phyloP scores from a whole-genome alignment of 2,113 vertebrate species.

The Callipepla californica region DNA sequence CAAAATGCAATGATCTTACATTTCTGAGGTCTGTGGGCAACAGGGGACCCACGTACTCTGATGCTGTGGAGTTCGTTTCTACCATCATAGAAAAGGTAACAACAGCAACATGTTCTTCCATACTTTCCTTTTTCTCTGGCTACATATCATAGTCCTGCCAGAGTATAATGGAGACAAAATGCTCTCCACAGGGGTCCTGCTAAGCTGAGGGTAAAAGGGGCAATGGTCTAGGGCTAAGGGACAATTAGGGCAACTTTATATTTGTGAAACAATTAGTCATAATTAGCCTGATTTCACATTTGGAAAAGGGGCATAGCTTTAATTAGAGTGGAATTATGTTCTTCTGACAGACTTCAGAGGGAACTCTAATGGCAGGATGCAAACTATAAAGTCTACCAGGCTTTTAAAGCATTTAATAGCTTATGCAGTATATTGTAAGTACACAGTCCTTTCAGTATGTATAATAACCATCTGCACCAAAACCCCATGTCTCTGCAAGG shows the following conservation, averaged over 20 bases:
- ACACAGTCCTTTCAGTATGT: conserved; percentile 14
- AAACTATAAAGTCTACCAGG: conserved; percentile 68
- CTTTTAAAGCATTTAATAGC: conserved; percentile 58
- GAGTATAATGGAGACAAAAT: not conserved
- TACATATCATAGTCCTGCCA: not conserved
- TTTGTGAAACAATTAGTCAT: conserved; percentile 62
- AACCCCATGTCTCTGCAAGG: not conserved
- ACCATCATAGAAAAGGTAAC: not conserved
- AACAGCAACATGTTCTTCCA: not conserved
- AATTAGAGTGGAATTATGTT: conserved; percentile 53
- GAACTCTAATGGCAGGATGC: conserved; percentile 70
- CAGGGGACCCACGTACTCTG: not conserved
- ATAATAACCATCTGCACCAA: conserved; percentile 62
- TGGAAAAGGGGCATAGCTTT: conserved; percentile 43
- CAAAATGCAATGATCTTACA: not conserved
- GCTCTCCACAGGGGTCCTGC: not conserved
- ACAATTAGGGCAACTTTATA: conserved; percentile 5
- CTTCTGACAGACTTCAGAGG: conserved; percentile 64
- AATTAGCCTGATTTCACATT: conserved; percentile 57
- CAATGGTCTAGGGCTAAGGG: not conserved
- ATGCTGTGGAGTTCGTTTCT: not conserved
- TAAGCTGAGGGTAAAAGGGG: not conserved
- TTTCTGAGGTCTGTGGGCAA: not conserved
- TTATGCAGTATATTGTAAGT: conserved; percentile 53
- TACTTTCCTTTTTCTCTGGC: not conserved